Conservation (phyloP, 2,888 invertebrate genomes). For the Hoplodrina ambigua region DNA sequence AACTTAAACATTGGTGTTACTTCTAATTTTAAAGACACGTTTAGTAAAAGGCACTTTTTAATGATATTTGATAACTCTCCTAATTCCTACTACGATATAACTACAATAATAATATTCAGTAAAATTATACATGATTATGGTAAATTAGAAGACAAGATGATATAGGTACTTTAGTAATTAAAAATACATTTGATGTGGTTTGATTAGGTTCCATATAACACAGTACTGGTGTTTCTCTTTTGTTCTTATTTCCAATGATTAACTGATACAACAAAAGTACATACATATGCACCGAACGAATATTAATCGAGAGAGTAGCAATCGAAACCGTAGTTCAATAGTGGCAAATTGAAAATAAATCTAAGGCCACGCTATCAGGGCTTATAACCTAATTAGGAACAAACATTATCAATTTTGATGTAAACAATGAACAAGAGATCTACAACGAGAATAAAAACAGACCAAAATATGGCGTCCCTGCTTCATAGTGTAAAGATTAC, state of each 20-base stretch:
- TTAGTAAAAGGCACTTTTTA: constrained; percentile 65
- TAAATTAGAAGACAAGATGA: constrained; percentile 7
- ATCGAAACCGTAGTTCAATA: background rate
- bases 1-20: constrained; percentile 38
- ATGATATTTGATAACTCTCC: constrained; percentile 34
- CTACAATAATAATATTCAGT: constrained; percentile 23
- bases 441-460: constrained; percentile 4
- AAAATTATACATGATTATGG: constrained; percentile 13
- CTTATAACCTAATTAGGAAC: constrained; percentile 16
- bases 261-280: background rate
- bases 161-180: background rate
- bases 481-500: background rate
- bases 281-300: background rate
- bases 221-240: constrained; percentile 7
- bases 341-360: background rate
- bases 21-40: constrained; percentile 64
- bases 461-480: background rate
- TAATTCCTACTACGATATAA: constrained; percentile 22
- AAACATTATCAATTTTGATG: constrained; percentile 17
- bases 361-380: background rate
- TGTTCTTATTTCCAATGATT: background rate
- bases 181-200: constrained; percentile 26
- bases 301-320: background rate
- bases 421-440: constrained; percentile 9
- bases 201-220: constrained; percentile 12